Conservation (phyloP, 2,113 vertebrate species). For the Xerus inauris region DNA sequence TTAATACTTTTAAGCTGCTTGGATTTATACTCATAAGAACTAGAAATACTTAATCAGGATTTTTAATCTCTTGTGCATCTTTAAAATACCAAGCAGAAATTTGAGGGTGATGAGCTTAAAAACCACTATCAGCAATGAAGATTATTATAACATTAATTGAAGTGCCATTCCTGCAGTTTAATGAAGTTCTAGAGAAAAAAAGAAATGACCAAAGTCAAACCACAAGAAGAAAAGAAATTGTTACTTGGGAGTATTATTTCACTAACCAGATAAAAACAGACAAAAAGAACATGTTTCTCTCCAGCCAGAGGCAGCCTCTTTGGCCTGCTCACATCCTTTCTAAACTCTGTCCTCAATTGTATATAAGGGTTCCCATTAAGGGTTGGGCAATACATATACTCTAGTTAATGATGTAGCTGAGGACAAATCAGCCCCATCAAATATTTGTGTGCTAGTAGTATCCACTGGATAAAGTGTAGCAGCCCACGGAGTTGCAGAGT, state of each 20-base stretch:
- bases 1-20: not conserved
- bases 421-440: not conserved
- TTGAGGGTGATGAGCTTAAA: conserved; percentile 67
- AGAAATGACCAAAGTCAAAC: conserved; percentile 62
- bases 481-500: not conserved
- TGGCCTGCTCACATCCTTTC: conserved; percentile 21
- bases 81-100: conserved; percentile 79
- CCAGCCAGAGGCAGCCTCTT: not conserved
- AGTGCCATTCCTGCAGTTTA: conserved; percentile 62
- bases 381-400: not conserved
- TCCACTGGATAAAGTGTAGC: not conserved
- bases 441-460: not conserved
- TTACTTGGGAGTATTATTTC: conserved; percentile 56
- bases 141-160: conserved; percentile 72
- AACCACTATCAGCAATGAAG: conserved; percentile 49
- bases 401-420: not conserved
- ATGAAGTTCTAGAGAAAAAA: conserved; percentile 38
- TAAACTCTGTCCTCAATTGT: conserved; percentile 4
- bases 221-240: conserved; percentile 33
- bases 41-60: conserved; percentile 69
- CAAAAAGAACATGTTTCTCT: conserved; percentile 38
- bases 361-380: not conserved
- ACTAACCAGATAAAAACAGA: conserved; percentile 47
- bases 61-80: conserved; percentile 68
- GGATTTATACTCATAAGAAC: conserved; percentile 73